Evolutionary conservation across 2,888 invertebrate species (phyloP), one percentile per base, ranked within the genome.

Genomic region (Galeopsomyia nigrocyanea): DNA sequence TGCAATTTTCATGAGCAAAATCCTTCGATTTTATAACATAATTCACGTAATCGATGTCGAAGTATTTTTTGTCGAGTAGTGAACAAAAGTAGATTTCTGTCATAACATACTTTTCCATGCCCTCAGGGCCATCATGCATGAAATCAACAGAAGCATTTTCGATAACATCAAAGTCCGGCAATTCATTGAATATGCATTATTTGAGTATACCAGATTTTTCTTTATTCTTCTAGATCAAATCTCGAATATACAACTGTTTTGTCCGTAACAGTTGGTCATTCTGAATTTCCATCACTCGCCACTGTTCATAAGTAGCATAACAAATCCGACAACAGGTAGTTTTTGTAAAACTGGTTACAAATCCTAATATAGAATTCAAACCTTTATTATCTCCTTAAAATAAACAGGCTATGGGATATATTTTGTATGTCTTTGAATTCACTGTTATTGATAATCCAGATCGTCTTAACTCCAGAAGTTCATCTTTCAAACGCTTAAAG

Each of bases 391-490:
- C 51, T 21, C 51, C 51, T 9, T 31, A 22, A 3, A 51, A 53
- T 31, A 60, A 39, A 13, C 19, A 14, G 3, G n/a, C 22, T 53
- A 22, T 16, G 2, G 51, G 26, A 39, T 16, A 68, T 21, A 68
- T 26, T 47, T 47, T 2, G 2, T 56, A 13, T 7, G 6, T 71
- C 46, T 57, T 71, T 55, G 22, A 61, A 26, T 55, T 60, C 14
- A 75, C 73, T 31, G 22, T 31, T 46, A 63, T 26, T 31, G 71
- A 65, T 49, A 76, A 67, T 22, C 76, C 75, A 50, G 49, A 60
- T 31, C 26, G 10, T 57, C 68, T 69, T 49, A 78, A 56, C 68
- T 67, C 62, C 19, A 63, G 50, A 10, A 76, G 22, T 60, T 77
- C 72, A n/a, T 64, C 13, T n/a, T 77, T 56, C 19, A 70, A 62